Conservation (phyloP, 2,888 invertebrate species). For the Hanleya hanleyi region DNA sequence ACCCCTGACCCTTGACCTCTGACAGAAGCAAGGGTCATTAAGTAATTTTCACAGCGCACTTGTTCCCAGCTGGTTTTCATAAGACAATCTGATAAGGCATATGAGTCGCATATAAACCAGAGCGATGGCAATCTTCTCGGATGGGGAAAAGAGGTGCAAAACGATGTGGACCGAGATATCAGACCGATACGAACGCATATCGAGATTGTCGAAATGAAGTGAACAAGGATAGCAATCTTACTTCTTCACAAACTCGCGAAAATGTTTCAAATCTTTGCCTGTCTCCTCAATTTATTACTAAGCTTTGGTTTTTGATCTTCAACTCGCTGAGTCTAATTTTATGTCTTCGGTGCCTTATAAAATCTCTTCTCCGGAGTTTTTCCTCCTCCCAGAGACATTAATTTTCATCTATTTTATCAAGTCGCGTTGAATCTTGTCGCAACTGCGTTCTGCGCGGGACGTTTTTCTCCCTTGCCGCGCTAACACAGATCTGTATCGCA, state of each 20-base stretch:
- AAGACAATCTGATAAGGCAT: neutral
- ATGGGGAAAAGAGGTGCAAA: neutral
- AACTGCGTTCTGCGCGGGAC: too few species aligned
- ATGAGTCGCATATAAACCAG: neutral
- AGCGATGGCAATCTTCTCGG: neutral
- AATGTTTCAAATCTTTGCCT: neutral
- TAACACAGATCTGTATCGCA: too few species aligned
- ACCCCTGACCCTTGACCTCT: neutral
- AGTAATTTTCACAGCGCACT: constrained; percentile 3
- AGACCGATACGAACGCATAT: neutral
- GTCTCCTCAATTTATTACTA: neutral
- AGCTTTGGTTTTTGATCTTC: neutral
- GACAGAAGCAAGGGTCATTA: constrained; percentile 3
- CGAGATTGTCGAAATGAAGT: neutral
- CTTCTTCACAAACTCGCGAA: neutral
- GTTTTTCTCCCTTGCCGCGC: too few species aligned
- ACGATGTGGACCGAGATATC: neutral
- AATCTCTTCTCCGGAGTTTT: neutral
- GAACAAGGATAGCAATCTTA: neutral
- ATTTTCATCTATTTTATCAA: neutral
- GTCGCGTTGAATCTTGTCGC: too few species aligned
- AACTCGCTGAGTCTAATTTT: neutral
- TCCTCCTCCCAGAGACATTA: neutral
- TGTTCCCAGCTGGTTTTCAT: neutral
- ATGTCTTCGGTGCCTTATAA: neutral